Conservation (phyloP, 2,113 vertebrate genomes). For the Grammomys surdaster region DNA sequence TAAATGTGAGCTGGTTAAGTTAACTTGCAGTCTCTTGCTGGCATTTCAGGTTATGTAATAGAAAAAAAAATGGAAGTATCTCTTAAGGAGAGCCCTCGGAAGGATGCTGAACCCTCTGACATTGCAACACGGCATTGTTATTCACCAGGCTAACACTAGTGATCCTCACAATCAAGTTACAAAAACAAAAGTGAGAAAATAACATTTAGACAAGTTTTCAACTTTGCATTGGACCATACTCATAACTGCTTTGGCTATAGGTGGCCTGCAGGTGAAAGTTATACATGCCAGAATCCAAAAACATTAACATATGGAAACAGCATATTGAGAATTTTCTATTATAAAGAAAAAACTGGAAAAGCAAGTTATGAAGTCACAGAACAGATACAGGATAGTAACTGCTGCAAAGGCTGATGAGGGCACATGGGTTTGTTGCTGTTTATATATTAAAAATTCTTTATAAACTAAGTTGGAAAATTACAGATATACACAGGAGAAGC, state of each 20-base stretch:
- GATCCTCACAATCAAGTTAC: not conserved
- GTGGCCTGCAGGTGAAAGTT: not conserved
- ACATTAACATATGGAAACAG: conserved; percentile 3
- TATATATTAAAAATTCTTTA: conserved; percentile 33
- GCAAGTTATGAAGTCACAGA: not conserved
- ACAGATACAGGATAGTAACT: not conserved
- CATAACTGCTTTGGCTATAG: not conserved
- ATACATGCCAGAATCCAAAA: not conserved
- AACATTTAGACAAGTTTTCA: not conserved
- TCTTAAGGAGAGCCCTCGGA: not conserved
- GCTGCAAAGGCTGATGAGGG: not conserved
- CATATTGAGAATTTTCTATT: conserved; percentile 5
- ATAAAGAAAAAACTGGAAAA: not conserved
- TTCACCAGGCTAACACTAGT: not conserved
- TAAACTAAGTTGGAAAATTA: not conserved
- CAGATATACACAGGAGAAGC: not conserved
- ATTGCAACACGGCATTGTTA: not conserved
- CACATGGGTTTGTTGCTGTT: not conserved
- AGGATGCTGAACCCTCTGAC: not conserved
- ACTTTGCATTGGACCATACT: not conserved
- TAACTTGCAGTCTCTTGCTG: not conserved
- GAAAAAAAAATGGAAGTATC: not conserved
- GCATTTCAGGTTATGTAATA: not conserved
- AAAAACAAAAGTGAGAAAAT: not conserved
- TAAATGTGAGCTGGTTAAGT: not conserved